Base-by-base conservation (phyloP, 2,797 vertebrate species). In the Loriculus beryllinus region DNA sequence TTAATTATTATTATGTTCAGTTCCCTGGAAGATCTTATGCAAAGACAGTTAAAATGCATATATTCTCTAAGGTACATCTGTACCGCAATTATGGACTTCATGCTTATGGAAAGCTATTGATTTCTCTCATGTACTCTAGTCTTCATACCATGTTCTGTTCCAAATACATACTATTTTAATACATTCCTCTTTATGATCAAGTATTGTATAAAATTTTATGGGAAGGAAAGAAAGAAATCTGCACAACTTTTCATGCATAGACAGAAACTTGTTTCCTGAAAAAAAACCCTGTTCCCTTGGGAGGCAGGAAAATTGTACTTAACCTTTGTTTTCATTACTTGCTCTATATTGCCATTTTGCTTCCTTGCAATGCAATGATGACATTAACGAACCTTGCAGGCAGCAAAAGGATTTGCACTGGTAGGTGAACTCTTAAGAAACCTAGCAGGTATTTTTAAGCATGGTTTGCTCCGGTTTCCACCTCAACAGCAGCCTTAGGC, bases 1-100 rank as follows among this genome's bases (percentile, higher is more conserved):
- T 96, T 97, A 96, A 96, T 97, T 96, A 92, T 95, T 94, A 83
- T 96, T 90, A 91, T 88, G 70, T 85, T 91, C 81, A 48, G 71
- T 83, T 96, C 91, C 90, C 92, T 78, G 69, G 82, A 88, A 91
- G 85, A 63, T 86, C 82, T 96, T 83, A 67, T 74, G 72, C 78
- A 94, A 93, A 96, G 91, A 81, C 78, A 86, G 81, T 95, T 93
- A 91, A 96, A 96, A 96, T 72, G 78, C 88, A 90, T 60, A 78
- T 90, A 95, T 91, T 95, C 96, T 97, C 96, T 23, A 88, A 84
- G 84, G 94, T 84, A 91, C 16, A 1, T 78, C 95, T 90, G 69
- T 48, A 77, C 64, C 90, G 72, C 88, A 72, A 95, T 97, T 96
- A 95, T 91, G 86, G 88, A 92, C 88, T 84, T 96, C 76, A 83